These are phyloP conservation scores for Hypomesus transpacificus DNA, from an alignment of 2,113 vertebrate genomes.

Conservation along the genomic window DNA sequence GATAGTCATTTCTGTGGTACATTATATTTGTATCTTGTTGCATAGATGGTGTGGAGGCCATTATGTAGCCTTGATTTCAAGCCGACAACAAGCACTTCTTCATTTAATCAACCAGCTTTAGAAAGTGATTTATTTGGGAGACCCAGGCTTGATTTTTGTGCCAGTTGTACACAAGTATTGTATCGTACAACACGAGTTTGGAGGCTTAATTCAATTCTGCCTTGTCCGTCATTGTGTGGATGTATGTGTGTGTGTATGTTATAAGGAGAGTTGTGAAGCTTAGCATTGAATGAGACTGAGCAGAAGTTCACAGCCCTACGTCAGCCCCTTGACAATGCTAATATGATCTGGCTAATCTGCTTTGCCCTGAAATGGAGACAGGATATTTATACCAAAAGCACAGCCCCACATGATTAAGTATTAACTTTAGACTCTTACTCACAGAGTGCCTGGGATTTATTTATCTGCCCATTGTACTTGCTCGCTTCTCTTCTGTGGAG, in stretches of 20 bases:
- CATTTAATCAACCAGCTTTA: too few relatives aligned
- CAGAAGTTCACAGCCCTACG: background rate
- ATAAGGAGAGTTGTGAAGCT: background rate
- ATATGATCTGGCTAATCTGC: constrained; percentile 7
- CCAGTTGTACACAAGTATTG: background rate
- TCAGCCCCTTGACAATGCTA: constrained; percentile 11
- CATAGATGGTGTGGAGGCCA: too few relatives aligned
- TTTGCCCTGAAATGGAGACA: constrained; percentile 17
- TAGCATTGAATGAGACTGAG: background rate
- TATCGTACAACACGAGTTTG: background rate
- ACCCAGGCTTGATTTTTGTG: too few relatives aligned
- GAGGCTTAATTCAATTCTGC: background rate
- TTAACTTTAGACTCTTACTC: constrained; percentile 10
- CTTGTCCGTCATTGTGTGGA: background rate
- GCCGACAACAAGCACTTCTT: too few relatives aligned
- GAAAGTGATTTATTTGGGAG: too few relatives aligned
- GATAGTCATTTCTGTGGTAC: too few relatives aligned
- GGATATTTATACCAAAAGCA: constrained; percentile 1
- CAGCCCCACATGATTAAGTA: constrained; percentile 3
- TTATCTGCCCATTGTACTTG: background rate
- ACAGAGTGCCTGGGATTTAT: constrained; percentile 2
- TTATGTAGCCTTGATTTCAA: too few relatives aligned
- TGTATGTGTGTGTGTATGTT: background rate
- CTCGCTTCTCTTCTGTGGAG: background rate
- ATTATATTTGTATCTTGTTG: too few relatives aligned